These are phyloP conservation scores for Hemiscyllium ocellatum DNA, from an alignment of 2,113 vertebrate species.

Conservation along the genomic window DNA sequence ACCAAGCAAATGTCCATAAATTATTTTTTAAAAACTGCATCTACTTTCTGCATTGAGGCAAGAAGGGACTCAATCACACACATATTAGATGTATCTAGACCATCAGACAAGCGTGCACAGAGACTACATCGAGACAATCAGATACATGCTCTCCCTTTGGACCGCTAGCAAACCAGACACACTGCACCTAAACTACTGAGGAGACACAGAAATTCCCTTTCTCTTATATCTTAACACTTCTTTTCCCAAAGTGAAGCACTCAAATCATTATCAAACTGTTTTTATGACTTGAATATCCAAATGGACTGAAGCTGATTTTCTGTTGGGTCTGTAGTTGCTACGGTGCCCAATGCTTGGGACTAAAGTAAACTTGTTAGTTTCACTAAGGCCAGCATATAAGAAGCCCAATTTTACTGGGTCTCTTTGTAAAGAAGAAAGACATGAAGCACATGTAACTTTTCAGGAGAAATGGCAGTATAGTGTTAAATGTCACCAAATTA, in stretches of 20 bases:
- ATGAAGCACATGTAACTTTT: not conserved
- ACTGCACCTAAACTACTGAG: not conserved
- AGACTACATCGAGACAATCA: no score
- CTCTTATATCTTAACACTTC: not conserved
- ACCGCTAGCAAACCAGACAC: not conserved
- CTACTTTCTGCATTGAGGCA: no score
- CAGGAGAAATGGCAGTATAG: no score
- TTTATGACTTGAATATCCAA: not conserved
- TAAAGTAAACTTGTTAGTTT: not conserved
- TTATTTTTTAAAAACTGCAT: no score
- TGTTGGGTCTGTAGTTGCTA: not conserved
- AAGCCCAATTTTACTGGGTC: not conserved
- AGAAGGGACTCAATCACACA: no score
- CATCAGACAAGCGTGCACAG: not conserved
- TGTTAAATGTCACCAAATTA: no score
- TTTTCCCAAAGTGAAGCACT: not conserved
- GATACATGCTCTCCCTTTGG: not conserved
- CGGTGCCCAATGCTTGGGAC: not conserved
- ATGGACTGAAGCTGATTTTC: not conserved
- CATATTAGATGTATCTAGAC: not conserved
- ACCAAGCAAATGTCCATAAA: no score
- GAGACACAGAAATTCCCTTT: not conserved
- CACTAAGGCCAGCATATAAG: not conserved
- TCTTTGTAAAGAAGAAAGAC: not conserved
- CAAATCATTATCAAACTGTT: not conserved